These are phyloP conservation scores for Thaumetopoea pityocampa DNA, from an alignment of 1,140 invertebrate genomes.

Conservation along the genomic window DNA sequence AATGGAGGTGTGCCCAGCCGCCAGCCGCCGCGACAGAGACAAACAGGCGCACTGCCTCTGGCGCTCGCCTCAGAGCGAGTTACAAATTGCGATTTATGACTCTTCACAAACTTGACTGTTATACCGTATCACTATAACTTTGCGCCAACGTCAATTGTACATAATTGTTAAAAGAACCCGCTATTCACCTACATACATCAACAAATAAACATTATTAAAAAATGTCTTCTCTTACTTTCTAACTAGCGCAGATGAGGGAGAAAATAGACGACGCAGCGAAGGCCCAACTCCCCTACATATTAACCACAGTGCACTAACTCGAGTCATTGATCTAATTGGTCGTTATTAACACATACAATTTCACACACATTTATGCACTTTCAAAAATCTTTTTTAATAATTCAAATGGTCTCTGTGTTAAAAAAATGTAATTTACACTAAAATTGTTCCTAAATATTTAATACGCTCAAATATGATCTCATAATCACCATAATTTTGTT, in stretches of 20 bases:
- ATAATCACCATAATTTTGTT: too few species aligned
- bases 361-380: conserved; percentile 6
- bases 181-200: conserved; percentile 10
- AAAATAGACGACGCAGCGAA: conserved; percentile 41
- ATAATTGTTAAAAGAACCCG: conserved; percentile 23
- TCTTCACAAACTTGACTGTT: conserved; percentile 56
- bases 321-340: conserved; percentile 59
- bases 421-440: conserved; percentile 7
- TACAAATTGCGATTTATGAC: conserved; percentile 52
- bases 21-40: conserved; percentile 54
- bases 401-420: conserved; percentile 12
- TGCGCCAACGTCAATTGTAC: conserved; percentile 9
- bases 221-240: conserved; percentile 50
- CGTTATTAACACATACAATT: conserved; percentile 31
- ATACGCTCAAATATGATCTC: conserved; percentile 40
- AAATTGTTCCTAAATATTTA: conserved; percentile 18
- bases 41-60: conserved; percentile 51
- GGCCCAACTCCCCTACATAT: conserved; percentile 36
- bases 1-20: conserved; percentile 65
- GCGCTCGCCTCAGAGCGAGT: conserved; percentile 41
- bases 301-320: conserved; percentile 24
- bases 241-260: conserved; percentile 39
- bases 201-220: conserved; percentile 31
- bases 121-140: conserved; percentile 14
- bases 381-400: conserved; percentile 3